A percentile compares a stretch with the other conserved stretches of the same genome.
These are phyloP conservation scores for Anneissia japonica DNA, from an alignment of 35 echinoderm and acorn worm genomes.

Conservation along the genomic window DNA sequence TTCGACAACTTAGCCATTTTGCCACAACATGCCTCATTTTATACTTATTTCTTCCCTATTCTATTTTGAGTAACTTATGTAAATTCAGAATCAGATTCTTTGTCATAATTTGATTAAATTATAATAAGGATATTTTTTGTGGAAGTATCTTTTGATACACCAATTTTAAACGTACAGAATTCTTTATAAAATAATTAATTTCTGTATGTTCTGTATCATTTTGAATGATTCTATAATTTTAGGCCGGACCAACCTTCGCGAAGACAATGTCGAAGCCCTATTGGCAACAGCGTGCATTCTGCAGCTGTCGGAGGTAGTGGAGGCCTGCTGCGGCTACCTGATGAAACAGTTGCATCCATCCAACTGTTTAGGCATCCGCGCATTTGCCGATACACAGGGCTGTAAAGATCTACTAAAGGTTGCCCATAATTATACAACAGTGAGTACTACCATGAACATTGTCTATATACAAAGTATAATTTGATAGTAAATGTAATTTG, in stretches of 20 bases:
- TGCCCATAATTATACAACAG: slow-evolving; percentile 94
- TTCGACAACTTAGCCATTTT: too few relatives aligned
- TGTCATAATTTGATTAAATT: too few relatives aligned
- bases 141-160: neutral
- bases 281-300: slow-evolving; percentile 89
- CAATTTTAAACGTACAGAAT: neutral
- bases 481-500: neutral
- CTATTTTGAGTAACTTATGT: too few relatives aligned
- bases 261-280: slow-evolving; percentile 76
- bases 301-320: slow-evolving; percentile 85
- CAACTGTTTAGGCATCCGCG: slow-evolving; percentile 91
- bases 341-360: slow-evolving; percentile 98
- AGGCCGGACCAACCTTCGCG: slow-evolving; percentile 67
- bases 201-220: neutral
- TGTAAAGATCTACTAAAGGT: slow-evolving; percentile 83
- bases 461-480: too few relatives aligned
- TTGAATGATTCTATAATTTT: neutral
- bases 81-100: too few relatives aligned
- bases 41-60: too few relatives aligned
- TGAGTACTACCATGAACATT: too few relatives aligned
- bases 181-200: neutral
- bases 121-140: neutral
- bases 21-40: too few relatives aligned
- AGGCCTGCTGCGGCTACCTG: slow-evolving; percentile 88
- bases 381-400: slow-evolving; percentile 86